Conservation (phyloP, 2,113 vertebrate genomes). For the Xenotilapia longispinis region DNA sequence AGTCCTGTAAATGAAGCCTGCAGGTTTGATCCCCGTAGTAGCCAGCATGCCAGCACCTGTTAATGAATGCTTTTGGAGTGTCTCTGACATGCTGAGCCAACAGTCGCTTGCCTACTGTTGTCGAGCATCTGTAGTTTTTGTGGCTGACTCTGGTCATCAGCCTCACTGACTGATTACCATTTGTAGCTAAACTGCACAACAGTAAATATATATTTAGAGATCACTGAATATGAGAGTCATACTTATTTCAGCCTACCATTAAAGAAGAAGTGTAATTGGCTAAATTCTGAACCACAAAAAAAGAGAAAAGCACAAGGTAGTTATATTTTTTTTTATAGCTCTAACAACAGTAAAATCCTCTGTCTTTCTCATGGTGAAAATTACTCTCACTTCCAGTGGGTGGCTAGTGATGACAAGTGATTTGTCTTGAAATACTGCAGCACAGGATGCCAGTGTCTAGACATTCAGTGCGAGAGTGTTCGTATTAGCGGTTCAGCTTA, state of each 20-base stretch:
- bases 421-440: background rate
- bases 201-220: background rate
- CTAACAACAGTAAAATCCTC: background rate
- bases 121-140: background rate
- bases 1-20: slow-evolving; percentile 9
- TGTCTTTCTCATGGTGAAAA: background rate
- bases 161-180: background rate
- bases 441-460: background rate
- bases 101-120: background rate
- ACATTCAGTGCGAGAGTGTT: background rate
- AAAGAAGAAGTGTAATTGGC: background rate
- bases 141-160: background rate
- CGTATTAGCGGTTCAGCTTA: background rate
- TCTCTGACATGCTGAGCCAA: background rate
- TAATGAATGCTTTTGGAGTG: background rate
- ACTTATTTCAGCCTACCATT: background rate
- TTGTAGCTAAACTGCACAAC: background rate
- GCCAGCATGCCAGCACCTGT: background rate
- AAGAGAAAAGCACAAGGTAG: background rate
- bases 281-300: background rate
- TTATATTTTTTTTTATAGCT: background rate
- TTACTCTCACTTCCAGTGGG: background rate
- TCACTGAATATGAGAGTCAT: background rate
- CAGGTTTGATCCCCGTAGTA: background rate
- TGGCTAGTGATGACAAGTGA: background rate